Conservation (phyloP, 2,113 vertebrate species). For the Microtus richardsoni region DNA sequence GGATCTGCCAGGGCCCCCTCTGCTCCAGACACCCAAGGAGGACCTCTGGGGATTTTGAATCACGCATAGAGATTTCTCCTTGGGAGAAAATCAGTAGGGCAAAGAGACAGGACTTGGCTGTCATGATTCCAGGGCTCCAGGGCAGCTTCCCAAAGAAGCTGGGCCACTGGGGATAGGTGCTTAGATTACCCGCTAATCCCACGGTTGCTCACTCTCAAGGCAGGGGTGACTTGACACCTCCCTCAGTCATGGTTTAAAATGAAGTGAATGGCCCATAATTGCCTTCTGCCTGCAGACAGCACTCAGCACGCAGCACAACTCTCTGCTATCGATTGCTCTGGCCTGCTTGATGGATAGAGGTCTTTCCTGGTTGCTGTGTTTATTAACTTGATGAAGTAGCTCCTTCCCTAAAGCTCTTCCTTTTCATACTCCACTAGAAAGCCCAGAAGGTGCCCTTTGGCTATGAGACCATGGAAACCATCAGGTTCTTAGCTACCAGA, state of each 20-base stretch:
- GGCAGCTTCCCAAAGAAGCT: not conserved
- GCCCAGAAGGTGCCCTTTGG: not conserved
- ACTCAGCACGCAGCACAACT: accelerated
- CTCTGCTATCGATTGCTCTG: not conserved
- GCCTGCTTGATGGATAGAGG: accelerated
- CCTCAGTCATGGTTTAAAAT: accelerated
- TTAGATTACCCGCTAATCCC: not conserved
- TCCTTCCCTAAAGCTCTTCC: not conserved
- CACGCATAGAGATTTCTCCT: not conserved
- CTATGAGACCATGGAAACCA: not conserved
- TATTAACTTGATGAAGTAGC: not conserved
- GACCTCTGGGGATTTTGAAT: accelerated
- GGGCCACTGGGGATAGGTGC: too few relatives aligned
- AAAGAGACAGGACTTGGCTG: accelerated
- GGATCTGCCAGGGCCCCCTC: accelerated
- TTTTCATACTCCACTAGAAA: not conserved
- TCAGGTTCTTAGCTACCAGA: not conserved
- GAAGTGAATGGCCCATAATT: accelerated
- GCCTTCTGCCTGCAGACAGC: accelerated
- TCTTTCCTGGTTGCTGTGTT: not conserved
- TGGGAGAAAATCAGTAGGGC: not conserved
- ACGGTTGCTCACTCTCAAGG: accelerated
- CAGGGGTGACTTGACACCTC: accelerated
- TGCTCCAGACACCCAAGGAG: accelerated
- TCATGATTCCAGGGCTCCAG: not conserved